Evolutionary conservation across 2,113 vertebrate genomes (phyloP).

Genomic region (Taxidea taxus): DNA sequence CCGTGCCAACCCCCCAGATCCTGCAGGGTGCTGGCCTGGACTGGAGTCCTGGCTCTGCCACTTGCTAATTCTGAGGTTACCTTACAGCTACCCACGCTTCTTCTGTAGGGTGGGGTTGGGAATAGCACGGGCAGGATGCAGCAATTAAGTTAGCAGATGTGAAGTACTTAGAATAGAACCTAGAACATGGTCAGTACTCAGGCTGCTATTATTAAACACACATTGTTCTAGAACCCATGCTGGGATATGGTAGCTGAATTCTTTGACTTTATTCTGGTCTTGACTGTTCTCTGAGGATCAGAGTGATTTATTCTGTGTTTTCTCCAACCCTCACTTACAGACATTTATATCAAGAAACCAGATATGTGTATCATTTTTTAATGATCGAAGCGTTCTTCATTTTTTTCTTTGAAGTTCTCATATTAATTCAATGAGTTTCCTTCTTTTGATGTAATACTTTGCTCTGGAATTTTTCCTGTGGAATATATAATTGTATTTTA

Average conservation of each 20-base stretch:
- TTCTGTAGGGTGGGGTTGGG: neutral
- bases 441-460: neutral
- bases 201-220: fast-evolving
- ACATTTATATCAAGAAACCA: neutral
- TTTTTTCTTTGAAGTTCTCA: neutral
- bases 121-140: neutral
- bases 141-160: neutral
- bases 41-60: neutral
- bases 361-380: neutral
- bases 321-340: neutral
- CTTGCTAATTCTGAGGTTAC: neutral
- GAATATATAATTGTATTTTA: neutral
- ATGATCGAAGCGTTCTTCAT: neutral
- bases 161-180: neutral
- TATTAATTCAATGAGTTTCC: neutral
- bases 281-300: neutral
- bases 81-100: neutral
- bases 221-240: neutral
- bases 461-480: neutral
- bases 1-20: fast-evolving
- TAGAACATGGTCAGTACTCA: too few species aligned
- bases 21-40: neutral
- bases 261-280: neutral
- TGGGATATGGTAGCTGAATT: neutral
- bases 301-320: neutral